Evolutionary conservation across 2,113 vertebrate species (phyloP).

Genomic region (Theristicus caerulescens): DNA sequence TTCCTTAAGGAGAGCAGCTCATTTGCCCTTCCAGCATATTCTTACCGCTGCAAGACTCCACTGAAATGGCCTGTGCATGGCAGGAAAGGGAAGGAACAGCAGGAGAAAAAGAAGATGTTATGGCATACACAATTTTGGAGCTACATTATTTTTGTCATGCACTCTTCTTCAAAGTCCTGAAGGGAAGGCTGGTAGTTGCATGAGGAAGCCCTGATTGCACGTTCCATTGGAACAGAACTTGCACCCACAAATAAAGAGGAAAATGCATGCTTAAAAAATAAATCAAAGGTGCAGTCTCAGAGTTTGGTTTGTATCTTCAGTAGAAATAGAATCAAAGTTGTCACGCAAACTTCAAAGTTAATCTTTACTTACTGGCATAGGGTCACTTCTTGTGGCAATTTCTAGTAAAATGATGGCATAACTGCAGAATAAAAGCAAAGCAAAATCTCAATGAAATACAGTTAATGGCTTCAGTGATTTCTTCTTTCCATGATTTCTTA

Average conservation of each 20-base stretch:
- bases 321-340: neutral
- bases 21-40: neutral
- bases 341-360: neutral
- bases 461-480: neutral
- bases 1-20: neutral
- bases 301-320: neutral
- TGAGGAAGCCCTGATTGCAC: neutral
- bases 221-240: neutral
- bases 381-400: slow-evolving; percentile 81
- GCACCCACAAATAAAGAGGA: neutral
- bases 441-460: neutral
- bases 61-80: neutral
- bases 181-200: neutral
- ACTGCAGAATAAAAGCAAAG: slow-evolving; percentile 63
- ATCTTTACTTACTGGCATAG: slow-evolving; percentile 76
- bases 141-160: neutral
- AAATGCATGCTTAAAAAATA: neutral
- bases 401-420: slow-evolving; percentile 86
- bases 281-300: neutral
- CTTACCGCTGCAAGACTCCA: neutral
- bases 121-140: neutral
- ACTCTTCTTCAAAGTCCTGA: neutral
- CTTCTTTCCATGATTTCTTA: neutral
- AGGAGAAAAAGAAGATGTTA: neutral
- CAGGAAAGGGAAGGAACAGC: neutral